These are phyloP conservation scores for Silvanus unidentatus DNA, from an alignment of 2,888 invertebrate species.

Conservation along the genomic window DNA sequence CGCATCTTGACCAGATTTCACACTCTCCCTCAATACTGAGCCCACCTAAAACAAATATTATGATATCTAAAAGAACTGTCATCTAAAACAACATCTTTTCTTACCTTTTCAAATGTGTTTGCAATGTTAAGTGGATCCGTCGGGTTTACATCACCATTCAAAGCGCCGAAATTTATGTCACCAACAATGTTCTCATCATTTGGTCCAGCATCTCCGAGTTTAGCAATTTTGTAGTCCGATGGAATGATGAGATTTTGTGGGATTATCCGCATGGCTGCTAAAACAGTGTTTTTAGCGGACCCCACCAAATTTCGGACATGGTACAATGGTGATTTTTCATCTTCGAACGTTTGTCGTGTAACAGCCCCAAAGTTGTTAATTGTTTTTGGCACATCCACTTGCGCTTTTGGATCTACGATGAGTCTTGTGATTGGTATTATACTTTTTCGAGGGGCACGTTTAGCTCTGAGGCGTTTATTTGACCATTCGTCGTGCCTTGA, in stretches of 20 bases:
- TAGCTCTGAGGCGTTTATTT: no score
- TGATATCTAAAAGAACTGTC: background rate
- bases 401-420: constrained; percentile 34
- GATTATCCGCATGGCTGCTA: constrained; percentile 38
- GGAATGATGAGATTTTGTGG: constrained; percentile 40
- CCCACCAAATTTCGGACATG: constrained; percentile 40
- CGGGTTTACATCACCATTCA: constrained; percentile 14
- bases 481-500: no score
- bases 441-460: background rate
- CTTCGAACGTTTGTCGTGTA: constrained; percentile 38
- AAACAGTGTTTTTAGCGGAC: constrained; percentile 36
- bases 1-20: constrained; percentile 39
- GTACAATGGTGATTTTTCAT: constrained; percentile 39
- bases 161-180: constrained; percentile 15
- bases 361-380: constrained; percentile 39
- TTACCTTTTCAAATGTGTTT: background rate
- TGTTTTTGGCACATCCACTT: constrained; percentile 41
- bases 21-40: constrained; percentile 35
- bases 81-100: background rate
- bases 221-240: constrained; percentile 37
- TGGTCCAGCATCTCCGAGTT: constrained; percentile 9
- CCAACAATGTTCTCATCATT: constrained; percentile 12
- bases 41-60: constrained; percentile 27
- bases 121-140: background rate
- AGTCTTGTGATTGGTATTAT: constrained; percentile 20